Conservation (phyloP, 2,113 vertebrate genomes). For the Chinchilla lanigera region DNA sequence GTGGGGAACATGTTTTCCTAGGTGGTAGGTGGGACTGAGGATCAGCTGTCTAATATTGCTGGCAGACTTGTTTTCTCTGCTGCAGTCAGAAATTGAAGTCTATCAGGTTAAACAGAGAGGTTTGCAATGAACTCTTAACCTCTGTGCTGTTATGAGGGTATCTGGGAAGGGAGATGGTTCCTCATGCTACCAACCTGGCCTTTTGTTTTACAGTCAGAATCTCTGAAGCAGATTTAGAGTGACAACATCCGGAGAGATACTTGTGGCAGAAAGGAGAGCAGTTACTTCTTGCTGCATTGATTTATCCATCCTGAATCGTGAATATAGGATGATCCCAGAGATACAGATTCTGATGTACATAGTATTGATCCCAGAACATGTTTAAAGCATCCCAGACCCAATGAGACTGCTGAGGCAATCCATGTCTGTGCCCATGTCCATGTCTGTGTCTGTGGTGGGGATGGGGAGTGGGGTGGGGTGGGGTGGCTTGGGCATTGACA, state of each 20-base stretch:
- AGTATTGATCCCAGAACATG: not conserved
- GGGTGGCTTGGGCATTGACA: not conserved
- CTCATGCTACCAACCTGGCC: not conserved
- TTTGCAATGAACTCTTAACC: not conserved
- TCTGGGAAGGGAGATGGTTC: not conserved
- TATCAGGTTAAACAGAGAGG: not conserved
- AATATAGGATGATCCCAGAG: not conserved
- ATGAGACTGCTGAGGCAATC: not conserved
- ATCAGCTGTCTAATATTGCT: not conserved
- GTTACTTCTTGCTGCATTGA: not conserved
- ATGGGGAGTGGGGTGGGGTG: too few species aligned
- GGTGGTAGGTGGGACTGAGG: not conserved
- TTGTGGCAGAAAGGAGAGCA: not conserved
- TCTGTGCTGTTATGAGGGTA: not conserved
- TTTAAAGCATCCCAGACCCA: not conserved
- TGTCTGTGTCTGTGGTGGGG: not conserved
- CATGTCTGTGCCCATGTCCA: not conserved
- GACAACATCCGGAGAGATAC: constrained; percentile 1
- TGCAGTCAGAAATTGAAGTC: not conserved
- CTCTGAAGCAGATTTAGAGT: not conserved
- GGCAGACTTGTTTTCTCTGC: constrained; percentile 6
- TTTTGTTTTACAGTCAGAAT: not conserved
- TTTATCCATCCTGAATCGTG: not conserved
- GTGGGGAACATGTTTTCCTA: not conserved
- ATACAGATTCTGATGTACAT: not conserved